Conservation (phyloP, 2,888 invertebrate species). For the Drosophila siamana region DNA sequence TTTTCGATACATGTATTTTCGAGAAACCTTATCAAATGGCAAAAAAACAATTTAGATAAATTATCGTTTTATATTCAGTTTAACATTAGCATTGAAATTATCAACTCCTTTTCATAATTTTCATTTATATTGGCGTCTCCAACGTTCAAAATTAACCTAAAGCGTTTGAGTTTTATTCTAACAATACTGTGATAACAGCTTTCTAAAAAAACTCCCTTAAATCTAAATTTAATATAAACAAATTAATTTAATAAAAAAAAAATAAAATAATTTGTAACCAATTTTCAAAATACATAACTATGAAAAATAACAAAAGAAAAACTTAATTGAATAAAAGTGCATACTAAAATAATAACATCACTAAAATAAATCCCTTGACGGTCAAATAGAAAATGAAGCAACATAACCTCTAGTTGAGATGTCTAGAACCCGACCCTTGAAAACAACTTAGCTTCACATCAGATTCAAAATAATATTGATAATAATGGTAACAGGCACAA, state of each 20-base stretch:
- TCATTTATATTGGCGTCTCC: conserved; percentile 7
- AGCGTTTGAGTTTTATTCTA: conserved; percentile 36
- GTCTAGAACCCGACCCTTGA: neutral
- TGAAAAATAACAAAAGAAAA: neutral
- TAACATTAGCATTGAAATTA: neutral
- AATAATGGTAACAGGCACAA: conserved; percentile 28
- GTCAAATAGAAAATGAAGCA: neutral
- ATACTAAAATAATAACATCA: neutral
- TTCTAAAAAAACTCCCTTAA: conserved; percentile 42
- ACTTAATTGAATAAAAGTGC: neutral
- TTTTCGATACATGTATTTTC: conserved; percentile 77
- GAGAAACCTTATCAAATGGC: conserved; percentile 53
- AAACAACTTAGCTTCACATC: neutral
- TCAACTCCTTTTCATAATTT: conserved; percentile 8
- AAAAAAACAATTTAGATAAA: conserved; percentile 20
- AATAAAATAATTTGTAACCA: conserved; percentile 11
- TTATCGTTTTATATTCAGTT: conserved; percentile 19
- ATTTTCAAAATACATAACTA: conserved; percentile 1
- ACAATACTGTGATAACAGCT: conserved; percentile 78
- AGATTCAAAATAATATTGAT: conserved; percentile 1
- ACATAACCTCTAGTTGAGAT: neutral
- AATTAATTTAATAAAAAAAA: conserved; percentile 15
- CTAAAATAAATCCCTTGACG: neutral
- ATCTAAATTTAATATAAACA: conserved; percentile 27
- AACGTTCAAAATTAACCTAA: conserved; percentile 30